Evolutionary conservation across 30 jellyfish, hydroid and myxozoan species (phyloP).

Genomic region (Mastigias papua): DNA sequence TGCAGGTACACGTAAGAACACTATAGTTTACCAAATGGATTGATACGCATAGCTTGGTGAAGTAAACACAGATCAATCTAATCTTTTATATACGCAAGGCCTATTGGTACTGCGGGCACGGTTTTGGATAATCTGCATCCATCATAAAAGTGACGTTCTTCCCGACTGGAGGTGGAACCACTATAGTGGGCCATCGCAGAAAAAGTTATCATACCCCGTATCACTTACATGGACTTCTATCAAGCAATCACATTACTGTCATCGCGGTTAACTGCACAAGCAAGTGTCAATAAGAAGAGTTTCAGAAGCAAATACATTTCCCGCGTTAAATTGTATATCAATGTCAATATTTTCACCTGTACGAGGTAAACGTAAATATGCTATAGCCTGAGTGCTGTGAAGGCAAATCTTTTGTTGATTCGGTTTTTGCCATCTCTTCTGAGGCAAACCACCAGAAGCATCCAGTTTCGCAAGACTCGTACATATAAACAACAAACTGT

Average conservation of each 20-base stretch:
- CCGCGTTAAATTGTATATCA: constrained; percentile 17
- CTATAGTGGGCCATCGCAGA: too few relatives aligned
- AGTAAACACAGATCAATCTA: too few relatives aligned
- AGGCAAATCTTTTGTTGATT: neutral
- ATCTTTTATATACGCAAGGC: too few relatives aligned
- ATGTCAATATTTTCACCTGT: constrained; percentile 34
- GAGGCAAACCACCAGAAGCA: neutral
- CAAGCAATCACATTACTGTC: neutral
- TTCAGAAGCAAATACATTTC: neutral
- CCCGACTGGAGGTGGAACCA: too few relatives aligned
- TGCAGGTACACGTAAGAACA: too few relatives aligned
- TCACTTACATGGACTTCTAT: neutral
- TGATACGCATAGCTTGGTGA: too few relatives aligned
- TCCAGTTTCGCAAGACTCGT: neutral
- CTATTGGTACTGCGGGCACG: too few relatives aligned
- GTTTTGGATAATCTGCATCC: too few relatives aligned
- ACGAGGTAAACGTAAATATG: neutral
- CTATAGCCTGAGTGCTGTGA: neutral
- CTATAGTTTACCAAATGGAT: too few relatives aligned
- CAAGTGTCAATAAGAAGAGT: constrained; percentile 2
- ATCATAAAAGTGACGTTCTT: too few relatives aligned
- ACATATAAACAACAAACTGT: neutral
- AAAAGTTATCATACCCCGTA: neutral
- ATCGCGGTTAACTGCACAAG: neutral
- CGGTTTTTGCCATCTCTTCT: neutral